Conservation (phyloP, 1,140 invertebrate species). For the Cotesia chilonis region DNA sequence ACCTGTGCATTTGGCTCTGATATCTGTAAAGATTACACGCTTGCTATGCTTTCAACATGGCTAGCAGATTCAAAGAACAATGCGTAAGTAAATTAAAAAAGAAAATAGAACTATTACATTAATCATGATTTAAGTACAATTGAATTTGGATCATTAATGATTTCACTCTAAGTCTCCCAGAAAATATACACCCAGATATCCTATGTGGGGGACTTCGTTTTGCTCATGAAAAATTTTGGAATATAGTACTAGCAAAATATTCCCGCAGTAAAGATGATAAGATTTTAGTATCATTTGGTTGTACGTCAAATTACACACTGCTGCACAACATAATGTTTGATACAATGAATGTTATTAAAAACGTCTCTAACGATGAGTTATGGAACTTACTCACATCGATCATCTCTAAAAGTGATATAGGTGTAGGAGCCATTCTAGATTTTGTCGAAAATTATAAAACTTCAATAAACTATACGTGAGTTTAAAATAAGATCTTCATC, state of each 20-base stretch:
- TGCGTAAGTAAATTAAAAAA: conserved; percentile 27
- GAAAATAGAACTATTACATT: not conserved
- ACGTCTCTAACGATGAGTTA: not conserved
- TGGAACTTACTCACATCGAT: too few relatives aligned
- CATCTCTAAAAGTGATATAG: too few relatives aligned
- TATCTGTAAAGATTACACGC: conserved; percentile 71
- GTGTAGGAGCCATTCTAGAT: too few relatives aligned
- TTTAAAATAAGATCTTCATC: too few relatives aligned
- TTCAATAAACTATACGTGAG: too few relatives aligned
- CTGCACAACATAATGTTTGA: not conserved
- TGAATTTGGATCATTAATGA: not conserved
- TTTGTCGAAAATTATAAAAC: too few relatives aligned
- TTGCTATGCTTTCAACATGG: conserved; percentile 73
- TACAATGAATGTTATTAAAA: not conserved
- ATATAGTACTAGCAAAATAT: conserved; percentile 70
- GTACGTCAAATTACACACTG: conserved; percentile 17
- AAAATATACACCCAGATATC: conserved; percentile 72
- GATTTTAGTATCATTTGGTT: conserved; percentile 36
- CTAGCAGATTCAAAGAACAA: conserved; percentile 55
- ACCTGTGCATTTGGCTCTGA: conserved; percentile 73
- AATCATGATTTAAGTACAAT: not conserved
- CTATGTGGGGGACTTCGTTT: conserved; percentile 71
- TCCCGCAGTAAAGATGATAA: conserved; percentile 40
- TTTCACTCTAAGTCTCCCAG: conserved; percentile 52
- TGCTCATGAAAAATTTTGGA: conserved; percentile 71